Base-by-base conservation (phyloP, 1,140 invertebrate species). In the fruit fly (Drosophila melanogaster) region DNA sequence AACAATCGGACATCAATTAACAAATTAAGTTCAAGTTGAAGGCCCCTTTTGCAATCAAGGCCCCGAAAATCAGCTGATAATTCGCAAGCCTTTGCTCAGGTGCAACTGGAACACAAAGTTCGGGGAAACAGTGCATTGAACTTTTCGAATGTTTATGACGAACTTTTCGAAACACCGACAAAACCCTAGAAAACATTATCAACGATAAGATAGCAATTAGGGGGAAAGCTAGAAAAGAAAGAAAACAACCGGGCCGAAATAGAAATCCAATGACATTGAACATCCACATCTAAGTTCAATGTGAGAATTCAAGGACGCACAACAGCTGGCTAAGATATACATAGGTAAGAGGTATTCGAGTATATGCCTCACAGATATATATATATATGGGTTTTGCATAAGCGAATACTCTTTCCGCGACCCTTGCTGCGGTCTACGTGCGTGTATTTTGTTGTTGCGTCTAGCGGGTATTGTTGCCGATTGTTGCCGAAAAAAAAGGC, bases 51-150 rank as follows among this genome's bases (percentile, higher is more conserved):
- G 3, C 41, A 30, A 54, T 38, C 57, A 47, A 38, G 30, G 26
- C 30, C 17, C 17, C 26, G 1, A 40, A 33, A 44, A 40, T 73
- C 70, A 62, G 61, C 73, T 75, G 70, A 65, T 76, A 58, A 47
- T 17, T 62, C 35, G 35, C 17, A 58, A 53, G 40, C 67, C 38
- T 67, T 65, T 66, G 54, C 35, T 65, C 66, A 73, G 71, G 61
- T 87, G 84, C 79, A 89, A 51, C 54, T 33, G 33, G 10, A 78
- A 43, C 51, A 24, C 74, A 26, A 64, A 73, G 60, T 72, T 60
- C 61, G 26, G 26, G 24, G 6, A 60, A 60, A 49, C 22, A 38
- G 83, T 79, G 83, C 83, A 89, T 66, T 87, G 83, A 87, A 87
- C 83, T 70, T 33, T n/a, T 30, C 15, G 17, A 49, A 38, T 53